Evolutionary conservation across 2,113 vertebrate genomes (phyloP).

Genomic region (Alethe diademata): DNA sequence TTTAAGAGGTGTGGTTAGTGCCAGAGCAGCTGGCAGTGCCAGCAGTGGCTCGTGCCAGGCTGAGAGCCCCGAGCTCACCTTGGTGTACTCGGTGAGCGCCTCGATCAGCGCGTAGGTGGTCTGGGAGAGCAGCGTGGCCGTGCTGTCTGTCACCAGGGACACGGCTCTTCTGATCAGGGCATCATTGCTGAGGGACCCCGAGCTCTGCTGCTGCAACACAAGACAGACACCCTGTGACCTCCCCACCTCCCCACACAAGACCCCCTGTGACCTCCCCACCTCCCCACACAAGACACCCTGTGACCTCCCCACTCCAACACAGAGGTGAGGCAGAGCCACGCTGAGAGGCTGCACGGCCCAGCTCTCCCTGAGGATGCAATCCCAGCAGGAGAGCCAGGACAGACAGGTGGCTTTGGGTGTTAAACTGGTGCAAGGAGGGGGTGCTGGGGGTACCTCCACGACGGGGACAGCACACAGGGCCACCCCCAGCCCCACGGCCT

Average conservation of each 20-base stretch:
- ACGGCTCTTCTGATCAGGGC: conserved; percentile 75
- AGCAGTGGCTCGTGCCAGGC: background rate
- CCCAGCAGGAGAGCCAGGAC: background rate
- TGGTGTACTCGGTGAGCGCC: conserved; percentile 79
- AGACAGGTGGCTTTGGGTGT: rapidly evolving
- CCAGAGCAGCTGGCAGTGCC: background rate
- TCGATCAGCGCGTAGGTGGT: conserved; percentile 78
- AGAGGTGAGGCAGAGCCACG: rapidly evolving
- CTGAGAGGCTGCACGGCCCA: rapidly evolving
- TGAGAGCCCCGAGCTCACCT: conserved; percentile 34
- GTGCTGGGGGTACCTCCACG: conserved; percentile 64
- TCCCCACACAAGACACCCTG: too few relatives aligned
- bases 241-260: too few relatives aligned
- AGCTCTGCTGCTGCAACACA: conserved; percentile 73
- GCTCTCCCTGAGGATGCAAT: background rate
- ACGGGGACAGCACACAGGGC: conserved; percentile 74
- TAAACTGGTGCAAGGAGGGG: rapidly evolving
- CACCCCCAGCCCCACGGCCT: conserved; percentile 63
- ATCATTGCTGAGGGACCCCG: conserved; percentile 71
- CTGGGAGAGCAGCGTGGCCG: conserved; percentile 79
- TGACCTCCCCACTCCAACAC: background rate
- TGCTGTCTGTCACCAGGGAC: conserved; percentile 79
- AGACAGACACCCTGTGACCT: background rate
- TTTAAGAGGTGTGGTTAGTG: background rate
- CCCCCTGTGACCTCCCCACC: too few relatives aligned